Evolutionary conservation across 2,888 invertebrate genomes (phyloP).

Genomic region (Andrena haemorrhoa): DNA sequence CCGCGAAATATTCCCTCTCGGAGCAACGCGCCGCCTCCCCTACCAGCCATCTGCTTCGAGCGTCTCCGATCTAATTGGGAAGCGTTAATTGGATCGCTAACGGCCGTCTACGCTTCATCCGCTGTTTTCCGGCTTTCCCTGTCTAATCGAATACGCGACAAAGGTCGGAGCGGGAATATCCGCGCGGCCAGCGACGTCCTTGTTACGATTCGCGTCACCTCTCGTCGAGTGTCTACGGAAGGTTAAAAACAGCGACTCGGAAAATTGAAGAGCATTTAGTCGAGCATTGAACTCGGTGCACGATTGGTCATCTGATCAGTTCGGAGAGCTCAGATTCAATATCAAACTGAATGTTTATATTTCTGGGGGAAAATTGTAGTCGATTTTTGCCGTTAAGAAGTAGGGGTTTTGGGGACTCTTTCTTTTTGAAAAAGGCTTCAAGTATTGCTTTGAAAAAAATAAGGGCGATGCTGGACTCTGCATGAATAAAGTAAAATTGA

Average conservation of each 20-base stretch:
- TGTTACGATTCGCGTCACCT: neutral
- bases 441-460: too few relatives aligned
- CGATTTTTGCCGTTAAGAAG: too few relatives aligned
- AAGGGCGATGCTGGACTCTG: too few relatives aligned
- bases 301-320: too few relatives aligned
- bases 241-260: neutral
- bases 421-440: too few relatives aligned
- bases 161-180: neutral
- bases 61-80: slow-evolving; percentile 46
- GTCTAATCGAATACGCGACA: slow-evolving; percentile 3
- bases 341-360: too few relatives aligned
- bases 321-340: too few relatives aligned
- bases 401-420: too few relatives aligned
- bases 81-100: slow-evolving; percentile 53
- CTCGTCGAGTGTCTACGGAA: neutral
- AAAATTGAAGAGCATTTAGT: too few relatives aligned
- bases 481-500: too few relatives aligned
- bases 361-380: too few relatives aligned
- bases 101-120: slow-evolving; percentile 8
- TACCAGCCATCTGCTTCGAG: slow-evolving; percentile 17
- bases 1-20: slow-evolving; percentile 64
- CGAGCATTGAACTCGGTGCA: too few relatives aligned
- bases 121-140: slow-evolving; percentile 2
- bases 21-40: slow-evolving; percentile 40
- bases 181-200: neutral